Percentiles rank a stretch among this genome's conserved stretches.
Conservation (phyloP, 2,113 vertebrate species). For the Otolemur garnettii region DNA sequence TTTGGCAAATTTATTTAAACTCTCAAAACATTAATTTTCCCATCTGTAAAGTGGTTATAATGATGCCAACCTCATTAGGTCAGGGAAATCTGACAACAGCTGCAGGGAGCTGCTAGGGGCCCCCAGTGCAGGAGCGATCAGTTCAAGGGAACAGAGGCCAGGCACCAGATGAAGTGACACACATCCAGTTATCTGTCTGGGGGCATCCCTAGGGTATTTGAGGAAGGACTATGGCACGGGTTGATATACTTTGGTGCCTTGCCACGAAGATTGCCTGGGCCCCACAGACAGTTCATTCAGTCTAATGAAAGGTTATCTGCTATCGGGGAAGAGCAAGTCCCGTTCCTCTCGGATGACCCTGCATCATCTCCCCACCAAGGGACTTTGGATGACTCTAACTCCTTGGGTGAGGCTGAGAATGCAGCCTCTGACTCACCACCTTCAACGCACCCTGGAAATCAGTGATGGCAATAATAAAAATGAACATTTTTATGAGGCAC, state of each 20-base stretch:
- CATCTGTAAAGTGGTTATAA: constrained; percentile 27
- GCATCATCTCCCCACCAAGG: neutral
- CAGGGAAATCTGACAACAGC: constrained; percentile 2
- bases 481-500: neutral
- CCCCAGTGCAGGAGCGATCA: neutral
- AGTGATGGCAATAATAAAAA: neutral
- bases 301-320: neutral
- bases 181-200: neutral
- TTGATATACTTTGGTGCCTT: neutral
- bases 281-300: neutral
- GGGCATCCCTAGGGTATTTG: neutral
- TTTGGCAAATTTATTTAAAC: neutral
- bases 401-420: neutral
- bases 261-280: neutral
- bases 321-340: neutral
- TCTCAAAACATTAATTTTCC: constrained; percentile 44
- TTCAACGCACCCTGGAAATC: neutral
- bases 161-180: neutral
- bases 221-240: neutral
- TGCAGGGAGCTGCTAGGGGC: neutral
- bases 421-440: neutral
- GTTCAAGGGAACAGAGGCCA: neutral
- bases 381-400: neutral
- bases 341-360: neutral
- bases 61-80: neutral